Base-by-base conservation (phyloP, 2,888 invertebrate species). In the Acanthosepion pharaonis region DNA sequence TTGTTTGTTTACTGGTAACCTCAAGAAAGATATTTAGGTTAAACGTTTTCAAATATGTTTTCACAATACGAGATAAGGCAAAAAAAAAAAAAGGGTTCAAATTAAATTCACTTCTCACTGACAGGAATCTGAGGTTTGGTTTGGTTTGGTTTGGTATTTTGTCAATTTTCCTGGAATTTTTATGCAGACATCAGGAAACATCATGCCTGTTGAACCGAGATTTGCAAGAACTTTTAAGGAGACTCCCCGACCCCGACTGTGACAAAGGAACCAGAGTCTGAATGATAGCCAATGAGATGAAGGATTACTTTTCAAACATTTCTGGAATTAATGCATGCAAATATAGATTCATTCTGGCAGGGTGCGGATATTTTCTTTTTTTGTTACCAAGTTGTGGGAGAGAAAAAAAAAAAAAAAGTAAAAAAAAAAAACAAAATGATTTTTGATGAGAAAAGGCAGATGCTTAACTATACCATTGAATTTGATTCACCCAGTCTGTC, bases 401-500 rank as follows among this genome's bases (percentile, higher is more conserved):
- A 8, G n/a, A n/a, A n/a, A n/a, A 78, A n/a, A 15, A 18, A 78
- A n/a, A 15, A 9, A 15, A n/a, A 18, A 0, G 33, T 33, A 33
- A 33, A 33, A 33, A 33, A 0, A 1, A n/a, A n/a, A 33, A 78
- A n/a, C n/a, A n/a, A 33, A 33, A 33, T 1, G 11, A 23, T n/a
- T n/a, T n/a, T 33, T 78, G 78, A 78, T n/a, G 78, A 78, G 15
- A 78, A 78, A 78, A 78, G n/a, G 78, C 78, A 78, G 78, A 78
- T 78, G 78, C 78, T 78, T 78, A 94, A 94, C 95, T 96, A 97
- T 96, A 97, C 97, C 97, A 97, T 97, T 93, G 97, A 97, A 95
- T 96, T 97, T 23, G 97, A 97, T 95, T 97, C 97, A 95, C 97
- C 97, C 48, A 97, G 94, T 96, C 95, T 96, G 95, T 97, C 96